Base-by-base conservation (phyloP, 2,888 invertebrate genomes). In the Cheilosia scutellata region DNA sequence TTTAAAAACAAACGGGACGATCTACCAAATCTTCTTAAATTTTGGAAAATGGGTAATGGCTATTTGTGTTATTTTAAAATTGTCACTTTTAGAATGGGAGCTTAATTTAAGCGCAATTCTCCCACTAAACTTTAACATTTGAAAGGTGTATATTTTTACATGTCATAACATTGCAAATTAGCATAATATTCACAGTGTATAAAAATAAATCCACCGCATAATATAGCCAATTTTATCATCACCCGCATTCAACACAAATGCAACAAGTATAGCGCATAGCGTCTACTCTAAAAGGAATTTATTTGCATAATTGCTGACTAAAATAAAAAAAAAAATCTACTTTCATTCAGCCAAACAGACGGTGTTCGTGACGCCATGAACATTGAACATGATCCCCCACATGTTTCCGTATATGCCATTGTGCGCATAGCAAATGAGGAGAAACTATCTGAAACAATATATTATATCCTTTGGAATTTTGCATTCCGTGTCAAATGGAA, bases 291-390 rank as follows among this genome's bases (percentile, higher is more conserved):
- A 82, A 51, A 33, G 7, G 58, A 63, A 63, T 16, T 1, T 4
- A 58, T 83, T 77, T 78, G 33, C 83, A 83, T 83, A 83, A 83
- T 70, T 75, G 63, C 31, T 16, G 33, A 20, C 37, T 62, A 31
- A 66, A 66, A 80, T 68, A 44, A 60, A 33, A 60, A 33, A 60
- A 72, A 16, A 29, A 33, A 2, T 2, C 6, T 44, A 16, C 16
- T n/a, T 42, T 6, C 55, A n/a, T 33, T 55, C 31, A 44, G 27
- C 60, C n/a, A 20, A 47, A 29, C 16, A 27, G 27, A n/a, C 53
- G 25, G 16, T 13, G 11, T 65, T 65, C 47, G 53, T 75, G 65
- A 37, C 20, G 27, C n/a, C 62, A 44, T 58, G 51, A 51, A 51
- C 25, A 20, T 40, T 58, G 51, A 51, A 51, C 25, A 20, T 40